Evolutionary conservation across 2,113 vertebrate genomes (phyloP).

Genomic region (Actenoides lindsayi): DNA sequence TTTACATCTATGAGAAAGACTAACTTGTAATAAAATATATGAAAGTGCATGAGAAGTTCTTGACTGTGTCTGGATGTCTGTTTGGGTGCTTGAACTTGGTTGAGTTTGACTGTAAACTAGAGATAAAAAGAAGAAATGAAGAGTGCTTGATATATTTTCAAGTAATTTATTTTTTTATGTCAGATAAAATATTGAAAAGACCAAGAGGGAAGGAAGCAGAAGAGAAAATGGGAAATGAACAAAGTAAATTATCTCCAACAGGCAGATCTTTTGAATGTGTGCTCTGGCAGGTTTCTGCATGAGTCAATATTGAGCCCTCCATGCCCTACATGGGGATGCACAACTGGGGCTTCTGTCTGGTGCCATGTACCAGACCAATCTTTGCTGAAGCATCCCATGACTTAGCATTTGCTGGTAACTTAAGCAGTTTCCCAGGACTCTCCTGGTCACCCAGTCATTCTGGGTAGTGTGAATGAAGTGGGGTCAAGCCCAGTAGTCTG

Average conservation of each 20-base stretch:
- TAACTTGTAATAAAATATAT: neutral
- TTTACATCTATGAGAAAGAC: neutral
- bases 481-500: neutral
- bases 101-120: neutral
- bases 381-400: neutral
- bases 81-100: neutral
- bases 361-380: accelerated
- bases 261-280: neutral
- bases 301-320: accelerated
- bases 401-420: neutral
- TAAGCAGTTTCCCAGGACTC: neutral
- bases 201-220: neutral
- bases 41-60: neutral
- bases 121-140: neutral
- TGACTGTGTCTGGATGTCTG: neutral
- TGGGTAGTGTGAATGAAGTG: neutral
- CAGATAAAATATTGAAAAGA: neutral
- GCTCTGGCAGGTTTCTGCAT: neutral
- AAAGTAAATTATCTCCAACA: neutral
- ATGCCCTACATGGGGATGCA: accelerated
- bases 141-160: neutral
- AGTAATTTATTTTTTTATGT: neutral
- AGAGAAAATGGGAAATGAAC: neutral
- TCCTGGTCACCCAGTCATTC: neutral
- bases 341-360: neutral